Evolutionary conservation across 35 echinoderm and acorn worm genomes (phyloP), one percentile per base, ranked within the genome.

Genomic region (Stichopus chloronotus): DNA sequence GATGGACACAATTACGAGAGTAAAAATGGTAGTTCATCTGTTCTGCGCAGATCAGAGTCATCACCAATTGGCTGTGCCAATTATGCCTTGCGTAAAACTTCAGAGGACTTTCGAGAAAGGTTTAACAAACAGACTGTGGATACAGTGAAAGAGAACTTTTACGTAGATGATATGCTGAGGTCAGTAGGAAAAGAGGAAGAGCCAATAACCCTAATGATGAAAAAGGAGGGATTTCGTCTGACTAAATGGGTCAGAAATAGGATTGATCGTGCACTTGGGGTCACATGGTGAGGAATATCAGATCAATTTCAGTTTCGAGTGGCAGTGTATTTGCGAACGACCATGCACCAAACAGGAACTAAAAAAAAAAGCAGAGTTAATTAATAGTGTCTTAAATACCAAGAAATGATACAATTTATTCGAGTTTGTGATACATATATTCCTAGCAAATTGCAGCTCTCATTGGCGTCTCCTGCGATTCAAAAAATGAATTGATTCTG

Each of bases 181-280:
- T 94, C 94, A 92, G 94, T 98, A 74, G 57, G 78, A 7, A 87
- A 21, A 58, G 85, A 92, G 59, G 92, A 90, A 17, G 83, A 91
- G 81, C 92, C 94, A 8, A 58, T 94, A 6, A 94, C 55, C 12
- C 79, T 95, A 52, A 92, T 86, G 78, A 78, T 90, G 19, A 13
- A 14, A 74, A 78, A 82, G 20, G 87, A 92, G 72, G 94, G 94
- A 59, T 95, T 93, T 52, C 94, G 81, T 10, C 79, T 95, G 17
- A 95, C 92, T 30, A 95, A 95, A 91, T 93, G 94, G 92, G 17
- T 95, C 56, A 95, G 92, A 23, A 97, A 97, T 59, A 93, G 87
- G 58, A 59, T 94, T 52, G 95, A 96, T 22, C 78, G 95, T 92
- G 84, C 93, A 54, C 78, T 96, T 80, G 93, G 96, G 19, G 57